phyloP scores from a whole-genome alignment of 2,113 vertebrate species.

The Cryptomyrus ogoouensis region DNA sequence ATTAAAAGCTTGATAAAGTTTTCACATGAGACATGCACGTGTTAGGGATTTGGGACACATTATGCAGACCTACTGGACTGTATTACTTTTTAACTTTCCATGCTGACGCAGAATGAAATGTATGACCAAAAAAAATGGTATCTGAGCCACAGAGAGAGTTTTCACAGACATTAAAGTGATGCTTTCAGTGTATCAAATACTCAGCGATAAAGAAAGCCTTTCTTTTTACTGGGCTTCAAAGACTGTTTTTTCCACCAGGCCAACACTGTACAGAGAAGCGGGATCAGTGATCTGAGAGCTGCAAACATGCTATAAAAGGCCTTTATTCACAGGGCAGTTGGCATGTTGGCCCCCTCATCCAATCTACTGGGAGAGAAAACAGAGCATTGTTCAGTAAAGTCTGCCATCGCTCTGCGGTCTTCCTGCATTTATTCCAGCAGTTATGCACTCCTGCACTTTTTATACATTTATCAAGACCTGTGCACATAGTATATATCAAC shows the following conservation, averaged over 20 bases:
- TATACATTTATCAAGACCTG: neutral
- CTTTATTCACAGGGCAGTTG: constrained; percentile 3
- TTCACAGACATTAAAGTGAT: neutral
- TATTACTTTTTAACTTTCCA: neutral
- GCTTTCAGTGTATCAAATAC: neutral
- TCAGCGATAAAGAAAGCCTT: neutral
- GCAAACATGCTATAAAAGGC: neutral
- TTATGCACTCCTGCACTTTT: neutral
- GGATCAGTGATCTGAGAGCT: constrained; percentile 17
- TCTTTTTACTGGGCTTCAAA: constrained; percentile 17
- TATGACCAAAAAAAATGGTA: neutral
- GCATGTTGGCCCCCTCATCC: neutral
- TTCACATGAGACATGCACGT: neutral
- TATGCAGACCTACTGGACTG: neutral
- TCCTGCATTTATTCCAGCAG: neutral
- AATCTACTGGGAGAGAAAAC: neutral
- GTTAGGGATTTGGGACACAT: neutral
- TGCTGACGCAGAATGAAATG: neutral
- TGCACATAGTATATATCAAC: neutral
- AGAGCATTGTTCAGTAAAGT: constrained; percentile 1
- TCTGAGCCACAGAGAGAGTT: neutral
- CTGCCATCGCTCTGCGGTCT: neutral
- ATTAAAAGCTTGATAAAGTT: neutral
- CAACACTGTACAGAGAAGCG: neutral
- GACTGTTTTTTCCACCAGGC: constrained; percentile 2